Percentiles rank a stretch among this genome's conserved stretches.
These are phyloP conservation scores for Hycleus cichorii DNA, from an alignment of 1,140 invertebrate species.

Conservation along the genomic window DNA sequence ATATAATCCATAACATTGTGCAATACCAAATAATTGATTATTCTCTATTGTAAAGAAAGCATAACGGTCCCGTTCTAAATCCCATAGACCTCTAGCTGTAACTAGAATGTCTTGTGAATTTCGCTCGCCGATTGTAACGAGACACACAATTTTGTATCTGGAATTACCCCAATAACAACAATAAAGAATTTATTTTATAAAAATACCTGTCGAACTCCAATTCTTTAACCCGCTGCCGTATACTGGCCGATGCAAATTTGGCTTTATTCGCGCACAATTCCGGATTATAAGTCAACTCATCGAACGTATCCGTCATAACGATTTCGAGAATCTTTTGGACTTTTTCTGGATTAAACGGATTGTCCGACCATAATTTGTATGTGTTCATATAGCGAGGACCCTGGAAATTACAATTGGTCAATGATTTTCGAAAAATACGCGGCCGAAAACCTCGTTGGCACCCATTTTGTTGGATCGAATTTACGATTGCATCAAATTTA, in stretches of 20 bases:
- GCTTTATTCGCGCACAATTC: slow-evolving; percentile 37
- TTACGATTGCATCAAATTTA: too few relatives aligned
- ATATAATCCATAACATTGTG: slow-evolving; percentile 50
- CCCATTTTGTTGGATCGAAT: background rate
- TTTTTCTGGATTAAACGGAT: slow-evolving; percentile 42
- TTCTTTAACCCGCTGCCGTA: slow-evolving; percentile 41
- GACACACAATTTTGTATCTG: slow-evolving; percentile 51
- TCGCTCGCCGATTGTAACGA: slow-evolving; percentile 50
- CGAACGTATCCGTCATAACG: slow-evolving; percentile 40
- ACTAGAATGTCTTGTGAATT: slow-evolving; percentile 46
- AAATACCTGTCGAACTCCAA: slow-evolving; percentile 38
- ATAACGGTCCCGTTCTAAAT: slow-evolving; percentile 47
- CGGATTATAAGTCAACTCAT: slow-evolving; percentile 41
- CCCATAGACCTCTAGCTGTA: slow-evolving; percentile 49
- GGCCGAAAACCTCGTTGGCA: too few relatives aligned
- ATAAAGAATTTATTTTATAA: background rate
- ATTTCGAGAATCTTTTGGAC: slow-evolving; percentile 42
- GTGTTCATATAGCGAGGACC: slow-evolving; percentile 41
- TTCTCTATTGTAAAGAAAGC: slow-evolving; percentile 47
- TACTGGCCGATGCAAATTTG: slow-evolving; percentile 37
- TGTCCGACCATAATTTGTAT: slow-evolving; percentile 43
- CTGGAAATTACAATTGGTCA: slow-evolving; percentile 21
- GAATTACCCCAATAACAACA: background rate
- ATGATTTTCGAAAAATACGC: too few relatives aligned
- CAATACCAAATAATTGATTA: slow-evolving; percentile 45